phyloP scores from a whole-genome alignment of 30 jellyfish, hydroid and myxozoan genomes.

The Mastigias papua region DNA sequence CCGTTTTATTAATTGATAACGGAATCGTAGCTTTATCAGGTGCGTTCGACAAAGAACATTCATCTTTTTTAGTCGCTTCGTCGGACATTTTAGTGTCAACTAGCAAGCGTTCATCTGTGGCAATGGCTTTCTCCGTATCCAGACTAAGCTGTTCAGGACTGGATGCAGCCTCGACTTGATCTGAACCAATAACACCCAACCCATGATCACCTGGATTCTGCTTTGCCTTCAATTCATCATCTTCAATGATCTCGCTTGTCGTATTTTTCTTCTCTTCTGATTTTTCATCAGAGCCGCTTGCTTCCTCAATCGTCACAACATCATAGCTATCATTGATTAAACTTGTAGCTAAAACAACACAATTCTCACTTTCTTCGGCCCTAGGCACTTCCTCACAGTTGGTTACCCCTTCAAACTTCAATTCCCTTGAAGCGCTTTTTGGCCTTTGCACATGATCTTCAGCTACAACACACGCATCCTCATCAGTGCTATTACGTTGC shows the following conservation, averaged over 20 bases:
- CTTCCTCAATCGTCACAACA: slow-evolving; percentile 24
- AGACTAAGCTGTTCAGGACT: not conserved
- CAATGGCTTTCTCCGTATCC: not conserved
- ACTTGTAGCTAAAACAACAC: slow-evolving; percentile 37
- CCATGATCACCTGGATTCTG: not conserved
- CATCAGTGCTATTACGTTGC: no score
- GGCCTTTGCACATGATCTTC: not conserved
- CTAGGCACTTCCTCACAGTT: not conserved
- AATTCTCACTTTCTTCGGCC: not conserved
- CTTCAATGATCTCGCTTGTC: not conserved
- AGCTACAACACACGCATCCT: not conserved
- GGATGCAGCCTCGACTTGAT: not conserved
- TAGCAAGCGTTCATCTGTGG: not conserved
- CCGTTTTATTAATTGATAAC: not conserved
- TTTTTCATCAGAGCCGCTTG: slow-evolving; percentile 4
- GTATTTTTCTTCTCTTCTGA: not conserved
- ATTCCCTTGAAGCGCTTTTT: slow-evolving; percentile 26
- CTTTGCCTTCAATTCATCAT: not conserved
- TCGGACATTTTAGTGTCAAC: not conserved
- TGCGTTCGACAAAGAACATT: not conserved
- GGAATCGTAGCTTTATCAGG: slow-evolving; percentile 7
- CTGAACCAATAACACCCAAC: not conserved
- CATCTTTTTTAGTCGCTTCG: not conserved
- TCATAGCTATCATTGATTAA: slow-evolving; percentile 23
- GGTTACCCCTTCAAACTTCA: not conserved